phyloP scores from a whole-genome alignment of 1,140 invertebrate genomes.

The Magallana ariakensis region DNA sequence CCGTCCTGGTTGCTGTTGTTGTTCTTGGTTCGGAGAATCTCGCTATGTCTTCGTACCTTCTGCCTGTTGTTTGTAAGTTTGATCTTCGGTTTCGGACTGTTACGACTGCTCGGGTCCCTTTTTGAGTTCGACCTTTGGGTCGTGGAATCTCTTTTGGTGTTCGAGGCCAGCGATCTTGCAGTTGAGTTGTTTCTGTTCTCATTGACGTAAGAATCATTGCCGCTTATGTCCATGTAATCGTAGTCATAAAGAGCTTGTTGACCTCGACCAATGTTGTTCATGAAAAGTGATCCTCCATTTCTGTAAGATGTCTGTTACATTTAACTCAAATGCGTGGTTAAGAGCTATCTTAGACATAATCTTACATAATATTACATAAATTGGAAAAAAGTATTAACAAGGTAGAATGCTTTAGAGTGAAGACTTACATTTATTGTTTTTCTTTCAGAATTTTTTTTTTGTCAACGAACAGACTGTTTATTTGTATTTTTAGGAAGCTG shows the following conservation, averaged over 20 bases:
- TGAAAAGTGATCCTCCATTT: conserved; percentile 3
- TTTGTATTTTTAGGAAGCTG: too few species aligned
- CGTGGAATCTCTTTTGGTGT: background rate
- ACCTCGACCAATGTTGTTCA: background rate
- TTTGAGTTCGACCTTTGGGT: background rate
- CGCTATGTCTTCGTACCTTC: background rate
- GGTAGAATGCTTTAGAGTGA: too few species aligned
- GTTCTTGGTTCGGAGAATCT: background rate
- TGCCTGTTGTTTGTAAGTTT: background rate
- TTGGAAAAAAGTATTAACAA: too few species aligned
- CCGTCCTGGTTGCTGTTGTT: background rate
- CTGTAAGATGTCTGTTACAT: background rate
- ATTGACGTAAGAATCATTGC: background rate
- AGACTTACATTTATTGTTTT: too few species aligned
- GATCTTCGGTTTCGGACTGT: background rate
- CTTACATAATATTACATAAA: too few species aligned
- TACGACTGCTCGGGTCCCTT: background rate
- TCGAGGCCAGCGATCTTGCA: background rate
- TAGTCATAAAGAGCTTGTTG: background rate
- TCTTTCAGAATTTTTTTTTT: too few species aligned
- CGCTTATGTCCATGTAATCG: background rate
- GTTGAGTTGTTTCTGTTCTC: background rate
- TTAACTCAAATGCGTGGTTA: too few species aligned
- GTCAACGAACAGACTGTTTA: too few species aligned
- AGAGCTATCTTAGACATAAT: too few species aligned